phyloP scores from a whole-genome alignment of 2,888 invertebrate species.

The Tiliacea citrago region DNA sequence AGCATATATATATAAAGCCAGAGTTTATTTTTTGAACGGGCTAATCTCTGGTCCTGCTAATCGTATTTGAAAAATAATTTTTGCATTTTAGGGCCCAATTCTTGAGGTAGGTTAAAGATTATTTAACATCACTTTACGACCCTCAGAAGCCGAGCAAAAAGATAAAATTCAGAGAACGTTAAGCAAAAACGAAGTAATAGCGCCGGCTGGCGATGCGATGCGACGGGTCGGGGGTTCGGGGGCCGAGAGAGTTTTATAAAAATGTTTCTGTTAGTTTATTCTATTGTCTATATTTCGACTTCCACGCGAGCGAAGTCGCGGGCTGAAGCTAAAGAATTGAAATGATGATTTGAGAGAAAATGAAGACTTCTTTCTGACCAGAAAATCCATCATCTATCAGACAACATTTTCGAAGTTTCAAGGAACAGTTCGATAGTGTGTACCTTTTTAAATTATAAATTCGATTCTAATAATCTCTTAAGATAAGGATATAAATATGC shows the following conservation, averaged over 20 bases:
- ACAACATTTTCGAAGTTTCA: not conserved
- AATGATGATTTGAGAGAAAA: not conserved
- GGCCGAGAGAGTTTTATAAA: no score
- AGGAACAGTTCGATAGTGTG: not conserved
- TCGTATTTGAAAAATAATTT: not conserved
- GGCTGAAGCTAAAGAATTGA: not conserved
- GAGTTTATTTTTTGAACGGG: not conserved
- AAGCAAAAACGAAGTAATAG: no score
- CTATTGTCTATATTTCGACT: not conserved
- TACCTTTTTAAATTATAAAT: not conserved
- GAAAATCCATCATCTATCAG: not conserved
- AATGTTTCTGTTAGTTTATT: not conserved
- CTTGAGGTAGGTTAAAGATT: not conserved
- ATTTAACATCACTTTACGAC: not conserved
- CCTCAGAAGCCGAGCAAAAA: not conserved
- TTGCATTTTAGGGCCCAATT: not conserved
- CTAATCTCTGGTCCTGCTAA: not conserved
- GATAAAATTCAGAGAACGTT: no score
- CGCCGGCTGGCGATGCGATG: no score
- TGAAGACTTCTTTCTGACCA: not conserved
- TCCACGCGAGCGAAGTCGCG: not conserved
- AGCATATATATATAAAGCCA: not conserved
- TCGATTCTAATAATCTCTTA: not conserved
- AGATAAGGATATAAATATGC: not conserved
- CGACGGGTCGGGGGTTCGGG: no score